Conservation (phyloP, 1,140 invertebrate genomes). For the Anastrepha ludens region DNA sequence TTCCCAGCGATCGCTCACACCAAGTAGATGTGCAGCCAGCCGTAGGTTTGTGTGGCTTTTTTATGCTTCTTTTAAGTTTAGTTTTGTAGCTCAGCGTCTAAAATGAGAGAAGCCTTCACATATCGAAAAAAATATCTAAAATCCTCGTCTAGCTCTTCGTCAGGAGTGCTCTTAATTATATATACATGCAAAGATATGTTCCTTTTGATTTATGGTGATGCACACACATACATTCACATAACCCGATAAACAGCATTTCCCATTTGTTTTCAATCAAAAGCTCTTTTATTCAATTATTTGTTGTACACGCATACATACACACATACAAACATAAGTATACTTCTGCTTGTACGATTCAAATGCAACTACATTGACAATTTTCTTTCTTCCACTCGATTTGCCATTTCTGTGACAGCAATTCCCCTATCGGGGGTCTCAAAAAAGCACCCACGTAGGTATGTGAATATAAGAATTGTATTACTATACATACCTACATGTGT, state of each 20-base stretch:
- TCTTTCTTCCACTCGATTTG: neutral
- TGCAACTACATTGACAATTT: neutral
- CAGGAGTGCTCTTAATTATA: too few relatives aligned
- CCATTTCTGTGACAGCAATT: neutral
- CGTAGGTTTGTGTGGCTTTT: too few relatives aligned
- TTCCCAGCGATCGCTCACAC: too few relatives aligned
- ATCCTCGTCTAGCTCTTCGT: too few relatives aligned
- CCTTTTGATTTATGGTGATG: neutral
- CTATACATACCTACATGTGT: too few relatives aligned
- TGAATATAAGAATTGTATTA: neutral
- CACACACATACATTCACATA: neutral
- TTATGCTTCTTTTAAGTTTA: too few relatives aligned
- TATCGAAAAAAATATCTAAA: too few relatives aligned
- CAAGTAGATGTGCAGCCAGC: too few relatives aligned
- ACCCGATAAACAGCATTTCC: neutral
- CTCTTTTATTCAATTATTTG: slow-evolving; percentile 6
- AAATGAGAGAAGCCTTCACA: too few relatives aligned
- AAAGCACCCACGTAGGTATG: neutral
- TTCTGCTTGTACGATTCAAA: neutral
- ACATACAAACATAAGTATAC: neutral
- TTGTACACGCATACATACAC: neutral
- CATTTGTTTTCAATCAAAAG: slow-evolving; percentile 13
- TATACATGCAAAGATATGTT: too few relatives aligned
- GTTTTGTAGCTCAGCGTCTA: too few relatives aligned
- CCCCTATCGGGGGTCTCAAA: neutral